phyloP scores from a whole-genome alignment of 1,140 invertebrate species.

The Gyrodactylus salaris region DNA sequence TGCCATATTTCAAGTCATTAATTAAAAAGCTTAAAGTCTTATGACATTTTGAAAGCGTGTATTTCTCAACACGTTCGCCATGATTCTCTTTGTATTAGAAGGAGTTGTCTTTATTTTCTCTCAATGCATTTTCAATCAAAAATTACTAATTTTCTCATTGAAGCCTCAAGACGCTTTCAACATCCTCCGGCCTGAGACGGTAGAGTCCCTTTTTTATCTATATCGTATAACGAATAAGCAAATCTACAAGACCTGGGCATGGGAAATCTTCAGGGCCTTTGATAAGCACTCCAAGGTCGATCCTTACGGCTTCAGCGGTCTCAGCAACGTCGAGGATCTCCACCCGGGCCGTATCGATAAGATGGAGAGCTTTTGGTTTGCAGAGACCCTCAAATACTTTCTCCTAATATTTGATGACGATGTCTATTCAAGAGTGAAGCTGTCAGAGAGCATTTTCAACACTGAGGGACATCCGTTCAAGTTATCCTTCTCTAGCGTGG shows the following conservation, averaged over 20 bases:
- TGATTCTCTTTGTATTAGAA: no score
- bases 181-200: slow-evolving; percentile 45
- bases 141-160: neutral
- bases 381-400: slow-evolving; percentile 92
- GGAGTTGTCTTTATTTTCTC: no score
- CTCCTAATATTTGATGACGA: slow-evolving; percentile 86
- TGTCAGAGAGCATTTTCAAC: slow-evolving; percentile 84
- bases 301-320: slow-evolving; percentile 49
- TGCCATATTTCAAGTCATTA: no score
- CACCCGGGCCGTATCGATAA: slow-evolving; percentile 28
- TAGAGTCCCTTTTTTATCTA: slow-evolving; percentile 82
- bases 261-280: slow-evolving; percentile 59
- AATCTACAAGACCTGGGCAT: slow-evolving; percentile 86
- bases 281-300: slow-evolving; percentile 66
- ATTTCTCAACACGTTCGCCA: no score
- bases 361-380: slow-evolving; percentile 62
- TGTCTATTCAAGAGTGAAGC: slow-evolving; percentile 31
- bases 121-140: neutral
- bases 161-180: slow-evolving; percentile 5
- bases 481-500: slow-evolving; percentile 17
- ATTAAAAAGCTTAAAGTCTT: no score
- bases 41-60: no score
- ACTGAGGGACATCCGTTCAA: slow-evolving; percentile 83
- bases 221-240: slow-evolving; percentile 75
- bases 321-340: slow-evolving; percentile 53